Evolutionary conservation across 1,140 invertebrate species (phyloP).

Genomic region (Bombus ignitus): DNA sequence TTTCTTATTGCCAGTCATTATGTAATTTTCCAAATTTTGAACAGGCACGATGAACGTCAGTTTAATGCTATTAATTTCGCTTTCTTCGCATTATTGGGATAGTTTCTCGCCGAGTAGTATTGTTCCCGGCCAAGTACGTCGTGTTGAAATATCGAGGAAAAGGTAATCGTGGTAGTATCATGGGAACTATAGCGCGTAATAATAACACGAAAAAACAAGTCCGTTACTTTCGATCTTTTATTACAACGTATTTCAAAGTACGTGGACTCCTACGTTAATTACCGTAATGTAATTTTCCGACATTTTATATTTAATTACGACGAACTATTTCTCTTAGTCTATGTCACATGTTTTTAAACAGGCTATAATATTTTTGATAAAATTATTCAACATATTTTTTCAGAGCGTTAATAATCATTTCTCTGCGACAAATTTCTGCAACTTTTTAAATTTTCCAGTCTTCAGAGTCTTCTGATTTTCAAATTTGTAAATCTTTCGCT

Average conservation of each 20-base stretch:
- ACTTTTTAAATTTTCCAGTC: no score
- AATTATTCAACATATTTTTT: background rate
- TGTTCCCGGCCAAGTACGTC: background rate
- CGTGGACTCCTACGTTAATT: background rate
- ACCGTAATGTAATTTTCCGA: background rate
- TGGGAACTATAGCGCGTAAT: slow-evolving; percentile 37
- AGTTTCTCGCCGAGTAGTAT: background rate
- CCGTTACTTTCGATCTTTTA: background rate
- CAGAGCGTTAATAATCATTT: no score
- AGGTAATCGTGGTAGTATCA: slow-evolving; percentile 32
- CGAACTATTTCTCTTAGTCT: fast-evolving
- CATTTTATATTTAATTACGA: background rate
- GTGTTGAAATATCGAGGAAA: slow-evolving; percentile 24
- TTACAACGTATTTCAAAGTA: background rate
- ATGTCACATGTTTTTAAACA: background rate
- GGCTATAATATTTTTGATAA: no score
- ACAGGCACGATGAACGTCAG: background rate
- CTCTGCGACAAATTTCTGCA: no score
- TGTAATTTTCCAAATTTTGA: slow-evolving; percentile 16
- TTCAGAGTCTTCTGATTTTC: no score
- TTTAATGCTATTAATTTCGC: slow-evolving; percentile 16
- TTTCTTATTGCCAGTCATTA: slow-evolving; percentile 42
- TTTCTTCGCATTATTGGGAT: slow-evolving; percentile 12
- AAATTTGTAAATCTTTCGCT: no score
- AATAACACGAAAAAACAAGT: background rate